Percentiles rank a stretch among this genome's conserved stretches.
These are phyloP conservation scores for Kradibia gibbosae DNA, from an alignment of 1,140 invertebrate genomes.

Conservation along the genomic window DNA sequence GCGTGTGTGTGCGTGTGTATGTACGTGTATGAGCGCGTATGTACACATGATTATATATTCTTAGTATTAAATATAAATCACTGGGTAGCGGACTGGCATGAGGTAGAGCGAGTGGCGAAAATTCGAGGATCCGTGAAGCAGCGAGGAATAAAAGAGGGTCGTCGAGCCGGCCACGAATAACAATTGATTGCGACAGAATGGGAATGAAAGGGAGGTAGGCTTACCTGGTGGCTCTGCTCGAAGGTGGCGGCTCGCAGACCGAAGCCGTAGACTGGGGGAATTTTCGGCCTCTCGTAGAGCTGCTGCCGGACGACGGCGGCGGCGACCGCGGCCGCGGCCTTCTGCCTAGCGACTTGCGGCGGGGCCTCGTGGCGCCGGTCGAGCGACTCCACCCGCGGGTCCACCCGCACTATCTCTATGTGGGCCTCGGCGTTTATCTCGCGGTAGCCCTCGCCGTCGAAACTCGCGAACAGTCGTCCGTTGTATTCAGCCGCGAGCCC, in stretches of 20 bases:
- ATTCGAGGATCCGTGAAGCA: no score
- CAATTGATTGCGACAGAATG: no score
- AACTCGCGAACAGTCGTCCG: conserved; percentile 57
- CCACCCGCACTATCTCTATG: conserved; percentile 57
- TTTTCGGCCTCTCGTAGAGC: background rate
- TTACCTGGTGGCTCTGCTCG: background rate
- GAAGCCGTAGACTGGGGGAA: background rate
- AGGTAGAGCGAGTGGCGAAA: no score
- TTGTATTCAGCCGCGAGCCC: conserved; percentile 61
- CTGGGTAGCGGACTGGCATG: no score
- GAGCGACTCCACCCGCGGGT: conserved; percentile 48
- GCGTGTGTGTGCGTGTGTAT: no score
- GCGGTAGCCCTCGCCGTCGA: conserved; percentile 55
- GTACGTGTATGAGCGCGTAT: no score
- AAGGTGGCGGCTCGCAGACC: background rate
- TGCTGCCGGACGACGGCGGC: background rate
- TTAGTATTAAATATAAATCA: no score
- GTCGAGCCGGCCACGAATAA: no score
- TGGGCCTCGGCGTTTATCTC: conserved; percentile 55
- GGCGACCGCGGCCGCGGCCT: background rate
- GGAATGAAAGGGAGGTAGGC: background rate
- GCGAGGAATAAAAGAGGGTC: no score
- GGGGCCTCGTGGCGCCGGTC: background rate
- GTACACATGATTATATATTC: no score
- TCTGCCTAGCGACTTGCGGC: background rate